Percentiles rank a stretch among this genome's conserved stretches.
phyloP scores from a whole-genome alignment of 2,113 vertebrate species.

The Paramormyrops kingsleyae region DNA sequence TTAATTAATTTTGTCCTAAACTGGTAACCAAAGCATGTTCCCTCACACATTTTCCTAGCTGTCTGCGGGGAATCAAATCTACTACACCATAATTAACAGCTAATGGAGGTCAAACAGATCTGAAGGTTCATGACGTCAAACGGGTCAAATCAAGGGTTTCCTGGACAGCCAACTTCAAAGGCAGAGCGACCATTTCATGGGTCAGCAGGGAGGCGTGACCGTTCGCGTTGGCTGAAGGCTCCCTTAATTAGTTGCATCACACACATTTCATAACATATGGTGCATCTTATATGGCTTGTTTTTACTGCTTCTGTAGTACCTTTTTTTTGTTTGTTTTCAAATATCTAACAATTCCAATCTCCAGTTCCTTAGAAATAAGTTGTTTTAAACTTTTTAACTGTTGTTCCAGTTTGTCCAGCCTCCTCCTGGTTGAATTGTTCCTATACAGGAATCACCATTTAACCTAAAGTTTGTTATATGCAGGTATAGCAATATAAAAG shows the following conservation, averaged over 20 bases:
- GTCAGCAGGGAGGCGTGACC: neutral
- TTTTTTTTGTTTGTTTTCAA: neutral
- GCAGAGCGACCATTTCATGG: neutral
- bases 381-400: neutral
- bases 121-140: conserved; percentile 2
- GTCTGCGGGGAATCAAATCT: neutral
- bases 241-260: neutral
- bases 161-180: neutral
- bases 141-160: neutral
- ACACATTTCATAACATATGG: neutral
- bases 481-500: neutral
- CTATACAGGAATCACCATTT: neutral
- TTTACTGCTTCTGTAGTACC: neutral
- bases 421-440: neutral
- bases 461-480: neutral
- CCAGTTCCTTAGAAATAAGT: neutral
- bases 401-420: neutral
- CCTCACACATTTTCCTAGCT: neutral
- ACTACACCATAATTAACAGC: neutral
- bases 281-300: neutral
- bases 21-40: neutral
- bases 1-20: neutral
- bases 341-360: neutral
- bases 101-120: neutral
- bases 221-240: neutral